Percentiles rank a stretch among this genome's conserved stretches.
Evolutionary conservation across 2,888 invertebrate genomes (phyloP).

Genomic region (Mechanitis mazaeus): DNA sequence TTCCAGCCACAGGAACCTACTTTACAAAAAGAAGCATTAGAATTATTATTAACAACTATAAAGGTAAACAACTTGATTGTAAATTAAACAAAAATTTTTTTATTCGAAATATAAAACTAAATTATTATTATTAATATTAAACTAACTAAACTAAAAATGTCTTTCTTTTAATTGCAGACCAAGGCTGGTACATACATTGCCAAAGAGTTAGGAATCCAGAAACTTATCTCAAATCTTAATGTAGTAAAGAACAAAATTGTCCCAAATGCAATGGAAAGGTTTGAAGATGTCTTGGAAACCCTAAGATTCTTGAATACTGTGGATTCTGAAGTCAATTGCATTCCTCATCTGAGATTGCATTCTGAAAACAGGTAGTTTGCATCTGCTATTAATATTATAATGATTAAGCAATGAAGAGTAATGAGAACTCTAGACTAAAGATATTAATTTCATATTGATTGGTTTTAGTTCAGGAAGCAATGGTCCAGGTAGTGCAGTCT

Average conservation of each 20-base stretch:
- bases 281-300: constrained; percentile 65
- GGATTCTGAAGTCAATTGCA: constrained; percentile 54
- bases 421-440: background rate
- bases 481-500: constrained; percentile 48
- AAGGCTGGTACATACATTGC: constrained; percentile 70
- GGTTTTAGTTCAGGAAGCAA: constrained; percentile 39
- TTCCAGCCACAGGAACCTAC: constrained; percentile 74
- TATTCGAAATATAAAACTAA: background rate
- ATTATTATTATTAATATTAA: too few relatives aligned
- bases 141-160: too few relatives aligned
- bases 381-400: background rate
- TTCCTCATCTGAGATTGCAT: constrained; percentile 60
- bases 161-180: constrained; percentile 54
- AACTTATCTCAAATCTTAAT: constrained; percentile 57
- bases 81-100: constrained; percentile 4
- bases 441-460: constrained; percentile 16
- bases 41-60: constrained; percentile 72
- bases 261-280: constrained; percentile 49
- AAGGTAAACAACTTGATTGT: constrained; percentile 57
- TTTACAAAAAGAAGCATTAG: constrained; percentile 75
- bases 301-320: constrained; percentile 59
- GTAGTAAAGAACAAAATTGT: constrained; percentile 60
- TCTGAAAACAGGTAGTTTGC: constrained; percentile 55
- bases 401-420: background rate
- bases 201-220: constrained; percentile 65